Evolutionary conservation across 2,797 vertebrate species (phyloP), one percentile per base, ranked within the genome.

Genomic region (Phrynocephalus guinanensis): DNA sequence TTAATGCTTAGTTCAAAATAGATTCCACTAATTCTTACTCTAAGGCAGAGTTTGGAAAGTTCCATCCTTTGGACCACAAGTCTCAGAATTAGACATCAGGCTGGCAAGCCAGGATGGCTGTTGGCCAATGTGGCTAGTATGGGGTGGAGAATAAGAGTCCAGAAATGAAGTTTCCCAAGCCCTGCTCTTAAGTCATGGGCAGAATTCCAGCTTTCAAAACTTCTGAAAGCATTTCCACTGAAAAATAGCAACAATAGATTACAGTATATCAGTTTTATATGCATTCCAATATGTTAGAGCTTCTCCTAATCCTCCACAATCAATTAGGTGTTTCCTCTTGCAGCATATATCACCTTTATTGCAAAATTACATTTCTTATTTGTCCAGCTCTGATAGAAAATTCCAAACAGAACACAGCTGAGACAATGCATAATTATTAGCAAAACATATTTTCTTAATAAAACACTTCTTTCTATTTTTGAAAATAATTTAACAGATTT

Each of bases 401-500:
- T 83, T 28, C 33, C 28, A 44, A 83, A 1, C 24, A 20, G 24
- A 70, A 71, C 52, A 8, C 68, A 71, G 24, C 28, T 22, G 44
- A 82, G n/a, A n/a, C 16, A 73, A 60, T 73, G 52, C n/a, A 33
- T 56, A n/a, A 72, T 72, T 83, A 16, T 70, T 48, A 71, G 60
- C 48, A 83, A 71, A 63, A 9, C 13, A 56, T 73, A 33, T 73
- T 82, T 20, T 52, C 48, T n/a, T 73, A 72, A 83, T 72, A 28
- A 83, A 71, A 71, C 50, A 26, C 70, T 70, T 44, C 30, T 33
- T 30, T 84, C 66, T 75, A 72, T 84, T 84, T 18, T 56, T 56
- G 13, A 56, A 56, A 56, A 60, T 30, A 71, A 22, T 66, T 76
- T 77, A 77, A 67, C 28, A 1, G 2, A 76, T 75, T 30, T 67